Base-by-base conservation (phyloP, 2,888 invertebrate genomes). In the Leptopilina syphax region DNA sequence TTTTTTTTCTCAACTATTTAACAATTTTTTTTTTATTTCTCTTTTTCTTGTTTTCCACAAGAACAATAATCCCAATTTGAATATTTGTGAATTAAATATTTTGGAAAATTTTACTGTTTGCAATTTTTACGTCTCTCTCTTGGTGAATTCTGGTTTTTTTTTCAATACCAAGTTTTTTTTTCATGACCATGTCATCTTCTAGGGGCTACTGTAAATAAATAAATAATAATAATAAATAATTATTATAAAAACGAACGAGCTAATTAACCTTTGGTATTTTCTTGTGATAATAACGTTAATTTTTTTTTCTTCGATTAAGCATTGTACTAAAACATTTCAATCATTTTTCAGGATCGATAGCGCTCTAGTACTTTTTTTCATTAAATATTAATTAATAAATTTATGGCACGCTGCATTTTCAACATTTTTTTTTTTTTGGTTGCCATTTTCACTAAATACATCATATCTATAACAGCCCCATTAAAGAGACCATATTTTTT, bases 151-250 rank as follows among this genome's bases (percentile, higher is more conserved):
- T 10, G 0, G 0, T 50, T 82, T 82, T 77, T 77, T 12, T 27
- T 80, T 82, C 84, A 85, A 84, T 83, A 83, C 84, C 86, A 84
- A 85, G 82, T 87, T 50, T 50, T 34, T 3, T 34, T 3, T 34
- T 88, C 85, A 85, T 85, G 85, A 87, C 84, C 87, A 83, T 84
- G 76, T 81, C 83, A 82, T 83, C 85, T 86, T 86, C 86, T 83
- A 85, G 83, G 86, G 85, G 85, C 84, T 81, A 73, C 54, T 27
- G 54, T n/a, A 84, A 86, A 86, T 86, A 85, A 73, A 73, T 73
- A 73, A 73, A 85, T 86, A 89, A 88, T 87, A 87, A 88, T 87
- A 87, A 88, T 87, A 88, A 89, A 89, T 89, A 87, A 88, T 89
- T 82, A 83, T 84, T 86, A 50, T 50, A 86, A 3, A 34, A 87